Evolutionary conservation across 92 coral and sea anemone genomes (phyloP), one percentile per base, ranked within the genome.

Genomic region (Zoanthus solanderi): DNA sequence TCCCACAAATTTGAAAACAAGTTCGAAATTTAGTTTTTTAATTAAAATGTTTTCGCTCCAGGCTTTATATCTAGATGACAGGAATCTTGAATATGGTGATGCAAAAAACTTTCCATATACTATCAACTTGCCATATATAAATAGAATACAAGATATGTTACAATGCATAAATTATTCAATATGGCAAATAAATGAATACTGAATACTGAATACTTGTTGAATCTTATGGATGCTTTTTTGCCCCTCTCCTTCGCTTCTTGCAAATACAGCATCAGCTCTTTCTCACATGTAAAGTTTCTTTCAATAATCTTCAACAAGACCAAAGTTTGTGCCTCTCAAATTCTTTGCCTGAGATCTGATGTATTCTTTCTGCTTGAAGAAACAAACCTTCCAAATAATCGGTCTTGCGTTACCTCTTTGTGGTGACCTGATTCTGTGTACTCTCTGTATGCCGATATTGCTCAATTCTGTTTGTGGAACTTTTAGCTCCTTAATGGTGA

Each of bases 401-500:
- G 85, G 88, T 48, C 83, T 50, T 30, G 88, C 67, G 17, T 74
- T 89, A 32, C 58, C 23, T 17, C 52, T 65, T 67, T 54, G 71
- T 45, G 76, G 58, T 46, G 78, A 76, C 52, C 84, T 84, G 50
- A 76, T 71, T 32, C 76, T 57, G 45, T 85, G 83, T 5, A 71
- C 83, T 37, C 89, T 74, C 61, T 85, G 83, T 9, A 85, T 57
- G 16, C 47, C 47, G 7, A 85, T 85, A 9, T 75, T 72, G 18
- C 76, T 31, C 72, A 44, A 17, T 31, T 75, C 83, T 42, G 56
- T 16, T 30, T 71, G 72, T 29, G 56, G 45, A 6, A 84, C 15
- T 72, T 84, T 84, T 29, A 72, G 80, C 67, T 84, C 80, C 30
- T 11, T 42, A 9, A 31, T 50, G 15, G 72, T 84, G 15, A 72